Conservation (phyloP, 2,888 invertebrate genomes). For the Dynastes tityus region DNA sequence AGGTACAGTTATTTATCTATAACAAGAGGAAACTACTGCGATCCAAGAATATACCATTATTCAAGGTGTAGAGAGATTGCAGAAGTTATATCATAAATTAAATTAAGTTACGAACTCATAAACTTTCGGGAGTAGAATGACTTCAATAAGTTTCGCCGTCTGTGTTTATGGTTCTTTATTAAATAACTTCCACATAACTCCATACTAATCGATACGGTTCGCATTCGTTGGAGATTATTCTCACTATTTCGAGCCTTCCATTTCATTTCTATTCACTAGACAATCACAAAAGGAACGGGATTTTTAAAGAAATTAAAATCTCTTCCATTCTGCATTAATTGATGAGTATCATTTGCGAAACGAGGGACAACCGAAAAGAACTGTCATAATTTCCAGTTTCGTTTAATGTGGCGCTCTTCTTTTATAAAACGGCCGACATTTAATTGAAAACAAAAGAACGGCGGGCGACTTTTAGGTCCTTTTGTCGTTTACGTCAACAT, state of each 20-base stretch:
- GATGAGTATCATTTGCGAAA: conserved; percentile 6
- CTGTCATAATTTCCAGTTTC: not conserved
- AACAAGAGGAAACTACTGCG: no score
- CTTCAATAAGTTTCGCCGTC: conserved; percentile 5
- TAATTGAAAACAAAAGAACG: conserved; percentile 7
- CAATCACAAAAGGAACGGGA: not conserved
- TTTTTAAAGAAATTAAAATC: not conserved
- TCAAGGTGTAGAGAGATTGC: not conserved
- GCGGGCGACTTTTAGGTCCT: not conserved
- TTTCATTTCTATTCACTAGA: not conserved
- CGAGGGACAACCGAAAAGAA: not conserved
- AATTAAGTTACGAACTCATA: not conserved
- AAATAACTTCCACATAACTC: conserved; percentile 1
- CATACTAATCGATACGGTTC: not conserved
- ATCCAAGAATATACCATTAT: not conserved
- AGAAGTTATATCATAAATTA: conserved; percentile 10
- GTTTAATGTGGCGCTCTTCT: not conserved
- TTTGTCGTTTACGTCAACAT: not conserved
- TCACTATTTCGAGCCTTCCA: no score
- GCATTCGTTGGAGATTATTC: no score
- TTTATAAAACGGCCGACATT: not conserved
- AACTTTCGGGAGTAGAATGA: not conserved
- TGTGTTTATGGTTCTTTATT: not conserved
- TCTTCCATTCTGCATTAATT: not conserved
- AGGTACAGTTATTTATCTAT: no score